Conservation (phyloP, 2,888 invertebrate species). For the Drosophila kuntzei region DNA sequence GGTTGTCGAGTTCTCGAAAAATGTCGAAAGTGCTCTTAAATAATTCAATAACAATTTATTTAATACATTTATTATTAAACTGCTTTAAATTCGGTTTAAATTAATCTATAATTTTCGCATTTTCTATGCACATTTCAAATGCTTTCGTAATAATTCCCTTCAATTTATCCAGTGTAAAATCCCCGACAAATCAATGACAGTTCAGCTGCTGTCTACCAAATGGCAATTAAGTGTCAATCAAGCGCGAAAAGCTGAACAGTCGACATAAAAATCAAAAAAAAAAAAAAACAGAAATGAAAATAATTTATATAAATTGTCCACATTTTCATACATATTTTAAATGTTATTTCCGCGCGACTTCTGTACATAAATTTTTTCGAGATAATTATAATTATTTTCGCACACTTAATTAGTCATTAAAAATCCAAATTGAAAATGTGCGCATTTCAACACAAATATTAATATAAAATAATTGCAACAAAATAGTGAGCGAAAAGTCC, state of each 20-base stretch:
- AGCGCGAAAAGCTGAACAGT: slow-evolving; percentile 65
- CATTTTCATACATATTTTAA: slow-evolving; percentile 51
- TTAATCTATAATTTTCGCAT: slow-evolving; percentile 12
- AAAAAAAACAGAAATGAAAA: slow-evolving; percentile 15
- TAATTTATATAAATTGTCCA: slow-evolving; percentile 48
- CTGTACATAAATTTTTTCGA: slow-evolving; percentile 51
- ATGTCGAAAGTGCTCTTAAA: slow-evolving; percentile 29
- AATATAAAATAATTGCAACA: slow-evolving; percentile 68
- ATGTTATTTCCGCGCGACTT: slow-evolving; percentile 54
- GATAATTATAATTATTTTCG: slow-evolving; percentile 79
- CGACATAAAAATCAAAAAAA: slow-evolving; percentile 37
- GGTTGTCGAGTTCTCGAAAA: slow-evolving; percentile 6
- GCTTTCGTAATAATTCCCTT: slow-evolving; percentile 32
- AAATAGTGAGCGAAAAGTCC: slow-evolving; percentile 38
- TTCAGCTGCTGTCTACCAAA: slow-evolving; percentile 59
- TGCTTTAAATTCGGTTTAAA: slow-evolving; percentile 20
- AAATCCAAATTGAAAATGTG: slow-evolving; percentile 74
- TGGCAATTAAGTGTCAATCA: slow-evolving; percentile 80
- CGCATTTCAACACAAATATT: slow-evolving; percentile 57
- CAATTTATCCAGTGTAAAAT: slow-evolving; percentile 37
- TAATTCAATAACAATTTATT: slow-evolving; percentile 10
- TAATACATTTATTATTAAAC: slow-evolving; percentile 2
- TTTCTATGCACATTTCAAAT: slow-evolving; percentile 16
- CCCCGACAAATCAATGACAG: slow-evolving; percentile 36
- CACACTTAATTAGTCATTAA: slow-evolving; percentile 83